Base-by-base conservation (phyloP, 2,113 vertebrate genomes). In the Leptobrachium ailaonicum region DNA sequence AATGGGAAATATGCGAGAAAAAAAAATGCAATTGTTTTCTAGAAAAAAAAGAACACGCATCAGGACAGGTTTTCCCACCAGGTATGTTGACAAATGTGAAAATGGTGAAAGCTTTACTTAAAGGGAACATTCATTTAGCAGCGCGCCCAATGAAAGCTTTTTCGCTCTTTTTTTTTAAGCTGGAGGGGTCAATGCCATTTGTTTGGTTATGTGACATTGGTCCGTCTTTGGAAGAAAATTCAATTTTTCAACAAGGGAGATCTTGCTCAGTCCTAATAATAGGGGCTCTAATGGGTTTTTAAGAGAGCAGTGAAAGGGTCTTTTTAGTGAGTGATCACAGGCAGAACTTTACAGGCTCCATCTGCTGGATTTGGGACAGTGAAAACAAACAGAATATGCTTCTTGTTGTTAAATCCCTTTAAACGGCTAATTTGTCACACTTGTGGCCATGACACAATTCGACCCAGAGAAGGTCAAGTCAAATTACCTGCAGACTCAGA, bases 1-100 rank as follows among this genome's bases (percentile, higher is more conserved):
- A 43, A 60, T 75, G 77, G 45, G 80, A 74, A 79, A 82, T 72
- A 75, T 6, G 2, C 83, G 69, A 81, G n/a, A 81, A 67, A 60
- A 81, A 60, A 81, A 77, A 0, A 41, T 77, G 54, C 82, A 62
- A 63, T 68, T 47, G 75, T 79, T 66, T 66, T 5, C 6, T 66
- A 64, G 40, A 8, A 7, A 63, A 63, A 78, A 70, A 47, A 80
- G 73, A 80, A 56, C 50, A 63, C 58, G n/a, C 43, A 58, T 68
- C 32, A 50, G 76, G 76, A 62, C 76, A 47, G 43, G 62, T 78
- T 50, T 78, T 63, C 68, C 53, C 67, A 78, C 76, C 69, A 70
- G 54, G 32, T 71, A 63, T 47, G 76, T 71, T 71, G 76, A 78
- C 76, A 78, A 78, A 45, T 63, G 68, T 67, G 9, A 54, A 41